Evolutionary conservation across 1,140 invertebrate genomes (phyloP).

Genomic region (Drosophila kurseongensis): DNA sequence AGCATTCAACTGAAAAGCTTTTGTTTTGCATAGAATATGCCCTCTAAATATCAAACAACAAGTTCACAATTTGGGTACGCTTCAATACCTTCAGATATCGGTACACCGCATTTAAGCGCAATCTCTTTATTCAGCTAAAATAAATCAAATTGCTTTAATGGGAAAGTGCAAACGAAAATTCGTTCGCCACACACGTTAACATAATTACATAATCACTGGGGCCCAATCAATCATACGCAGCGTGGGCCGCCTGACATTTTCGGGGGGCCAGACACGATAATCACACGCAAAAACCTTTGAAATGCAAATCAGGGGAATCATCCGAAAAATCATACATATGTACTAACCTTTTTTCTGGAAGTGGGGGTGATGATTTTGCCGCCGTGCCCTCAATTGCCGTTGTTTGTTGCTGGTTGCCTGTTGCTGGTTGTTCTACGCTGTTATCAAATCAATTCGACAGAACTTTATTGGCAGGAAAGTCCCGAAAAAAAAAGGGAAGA

Average conservation of each 20-base stretch:
- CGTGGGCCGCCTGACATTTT: slow-evolving; percentile 44
- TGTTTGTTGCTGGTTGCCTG: slow-evolving; percentile 48
- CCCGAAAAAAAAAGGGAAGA: slow-evolving; percentile 21
- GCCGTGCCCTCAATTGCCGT: slow-evolving; percentile 27
- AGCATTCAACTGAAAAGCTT: slow-evolving; percentile 18
- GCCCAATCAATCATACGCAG: slow-evolving; percentile 77
- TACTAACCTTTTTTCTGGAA: slow-evolving; percentile 53
- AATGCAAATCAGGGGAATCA: slow-evolving; percentile 60
- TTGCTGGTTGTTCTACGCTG: slow-evolving; percentile 45
- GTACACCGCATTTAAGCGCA: neutral
- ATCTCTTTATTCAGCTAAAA: neutral
- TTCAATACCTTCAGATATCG: slow-evolving; percentile 14
- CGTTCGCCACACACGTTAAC: slow-evolving; percentile 25
- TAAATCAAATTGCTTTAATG: slow-evolving; percentile 24
- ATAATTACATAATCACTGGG: slow-evolving; percentile 35
- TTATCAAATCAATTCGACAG: slow-evolving; percentile 50
- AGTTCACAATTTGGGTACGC: slow-evolving; percentile 6
- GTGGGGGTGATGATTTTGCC: slow-evolving; percentile 6
- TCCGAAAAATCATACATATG: slow-evolving; percentile 51
- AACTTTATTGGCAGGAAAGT: slow-evolving; percentile 63
- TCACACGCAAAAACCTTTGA: slow-evolving; percentile 61
- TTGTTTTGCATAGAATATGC: slow-evolving; percentile 10
- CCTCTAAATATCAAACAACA: neutral
- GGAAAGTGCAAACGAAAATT: slow-evolving; percentile 6
- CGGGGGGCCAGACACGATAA: slow-evolving; percentile 54